Evolutionary conservation across 2,113 vertebrate genomes (phyloP), one percentile per base, ranked within the genome.

Genomic region (Leuciscus idus): DNA sequence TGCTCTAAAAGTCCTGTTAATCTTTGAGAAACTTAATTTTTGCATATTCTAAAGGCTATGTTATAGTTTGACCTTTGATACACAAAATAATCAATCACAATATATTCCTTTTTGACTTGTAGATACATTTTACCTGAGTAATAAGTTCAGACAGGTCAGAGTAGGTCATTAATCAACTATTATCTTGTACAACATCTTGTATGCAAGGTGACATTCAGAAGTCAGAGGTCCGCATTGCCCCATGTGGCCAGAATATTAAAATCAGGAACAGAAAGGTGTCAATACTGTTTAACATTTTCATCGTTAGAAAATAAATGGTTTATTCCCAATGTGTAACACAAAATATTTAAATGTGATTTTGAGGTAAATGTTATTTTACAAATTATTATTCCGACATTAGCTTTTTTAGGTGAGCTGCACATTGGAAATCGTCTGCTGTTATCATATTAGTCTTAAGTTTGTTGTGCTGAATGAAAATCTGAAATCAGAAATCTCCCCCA

Each of bases 401-500:
- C 74, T 48, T 36, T 55, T 39, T 61, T 61, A 39, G 6, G 21
- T 26, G 23, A n/a, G 39, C 11, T 13, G 13, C 4, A 61, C 11
- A 59, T 43, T 9, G 21, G 23, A 61, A 33, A 79, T 52, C 2
- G n/a, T 26, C 83, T 75, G 15, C 23, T 57, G 55, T 74, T 46
- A n/a, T 39, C 30, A n/a, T 59, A 59, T 78, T 33, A 1, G 30
- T 57, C 2, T 59, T 33, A 78, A 28, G 36, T n/a, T 4, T 84
- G 26, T 78, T 57, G 11, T 84, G 85, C 88, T 85, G 85, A 89
- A 50, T 43, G 61, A 39, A 39, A 39, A 36, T 36, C 36, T 36
- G 36, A 5, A 36, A 19, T 84, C 72, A 84, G 59, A 87, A 89
- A 87, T 85, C 28, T 81, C n/a, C 36, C 61, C 77, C 66, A 76